These are phyloP conservation scores for Pongo abelii DNA, from an alignment of 2,113 vertebrate species.

Conservation along the genomic window DNA sequence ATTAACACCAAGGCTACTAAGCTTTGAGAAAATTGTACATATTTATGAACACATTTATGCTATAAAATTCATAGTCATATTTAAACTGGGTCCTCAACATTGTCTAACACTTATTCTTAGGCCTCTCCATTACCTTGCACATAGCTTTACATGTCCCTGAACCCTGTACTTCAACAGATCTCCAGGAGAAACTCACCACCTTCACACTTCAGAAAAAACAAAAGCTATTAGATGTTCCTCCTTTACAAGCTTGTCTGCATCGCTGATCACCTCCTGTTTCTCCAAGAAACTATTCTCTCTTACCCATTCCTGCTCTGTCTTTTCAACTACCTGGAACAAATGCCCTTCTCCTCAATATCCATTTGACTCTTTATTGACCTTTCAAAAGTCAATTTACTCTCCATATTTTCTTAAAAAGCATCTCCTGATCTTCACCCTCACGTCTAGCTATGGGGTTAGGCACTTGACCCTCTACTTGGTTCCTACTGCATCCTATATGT, in stretches of 20 bases:
- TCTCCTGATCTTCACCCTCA: neutral
- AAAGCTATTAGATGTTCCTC: neutral
- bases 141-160: neutral
- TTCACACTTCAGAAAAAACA: neutral
- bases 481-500: neutral
- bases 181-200: neutral
- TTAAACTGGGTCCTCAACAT: neutral
- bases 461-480: neutral
- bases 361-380: neutral
- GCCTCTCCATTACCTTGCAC: neutral
- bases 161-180: neutral
- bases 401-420: neutral
- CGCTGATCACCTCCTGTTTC: neutral
- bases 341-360: neutral
- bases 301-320: neutral
- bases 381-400: slow-evolving; percentile 1
- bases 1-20: neutral
- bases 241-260: neutral
- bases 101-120: neutral
- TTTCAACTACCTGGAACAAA: neutral
- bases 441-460: neutral
- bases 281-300: neutral
- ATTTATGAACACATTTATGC: neutral
- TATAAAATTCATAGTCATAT: neutral
- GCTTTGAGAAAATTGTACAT: neutral